Evolutionary conservation across 2,113 vertebrate species (phyloP), one percentile per base, ranked within the genome.

Genomic region (Anseranas semipalmata): DNA sequence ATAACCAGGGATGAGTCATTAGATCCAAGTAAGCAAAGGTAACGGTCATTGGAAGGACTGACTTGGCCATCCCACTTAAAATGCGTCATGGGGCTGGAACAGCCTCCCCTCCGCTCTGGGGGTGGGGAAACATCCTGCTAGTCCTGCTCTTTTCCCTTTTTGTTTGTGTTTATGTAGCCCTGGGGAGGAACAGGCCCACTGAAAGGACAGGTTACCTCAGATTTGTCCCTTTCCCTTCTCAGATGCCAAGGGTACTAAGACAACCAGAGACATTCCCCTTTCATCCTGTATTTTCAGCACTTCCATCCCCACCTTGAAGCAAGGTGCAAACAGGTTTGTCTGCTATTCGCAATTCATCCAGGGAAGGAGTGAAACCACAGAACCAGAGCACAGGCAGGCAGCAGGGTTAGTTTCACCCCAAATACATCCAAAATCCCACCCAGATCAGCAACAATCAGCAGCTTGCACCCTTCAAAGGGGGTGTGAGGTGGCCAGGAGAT

Each of bases 221-320:
- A 4, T 0, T 0, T 0, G 3, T 8, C 74, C 74, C 65, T 0
- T 2, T 4, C 19, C n/a, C 46, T 8, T 12, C 48, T 12, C 60
- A 9, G 70, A 68, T 28, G 74, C 65, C 21, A 4, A 8, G 27
- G 46, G 30, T 30, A 43, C 28, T 35, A 52, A 52, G 50, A 52
- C 25, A 52, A 35, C 28, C 52, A 55, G 52, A 35, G 32, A 7
- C 25, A 1, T 9, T 46, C 22, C 39, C 37, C 21, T 7, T 16
- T 0, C 2, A 3, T 6, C 22, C 41, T 39, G 17, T 28, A 28
- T 28, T 65, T 30, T 39, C 37, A 65, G 48, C 16, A 13, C 37
- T 72, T 72, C 48, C 16, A 27, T 10, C 52, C 48, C 70, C 24
- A 25, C 70, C 50, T 53, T 21, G 15, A 19, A 55, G 17, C 28